A percentile compares a stretch with the other conserved stretches of the same genome.
phyloP scores from a whole-genome alignment of 2,888 invertebrate genomes.

The Pandemis corylana region DNA sequence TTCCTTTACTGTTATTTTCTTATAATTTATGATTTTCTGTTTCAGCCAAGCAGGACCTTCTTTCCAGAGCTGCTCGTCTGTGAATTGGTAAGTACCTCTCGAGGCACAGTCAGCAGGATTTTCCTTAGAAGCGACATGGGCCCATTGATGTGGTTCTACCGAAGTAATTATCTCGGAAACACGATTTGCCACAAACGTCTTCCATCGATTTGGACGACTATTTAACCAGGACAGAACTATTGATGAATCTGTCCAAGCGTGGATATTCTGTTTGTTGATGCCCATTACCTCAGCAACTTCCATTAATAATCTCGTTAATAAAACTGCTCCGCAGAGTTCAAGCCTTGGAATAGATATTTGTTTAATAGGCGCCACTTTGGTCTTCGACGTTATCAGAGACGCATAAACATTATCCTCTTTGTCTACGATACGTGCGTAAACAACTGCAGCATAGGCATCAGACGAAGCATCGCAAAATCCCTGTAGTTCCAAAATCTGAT shows the following conservation, averaged over 20 bases:
- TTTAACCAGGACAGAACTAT: no score
- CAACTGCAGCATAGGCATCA: neutral
- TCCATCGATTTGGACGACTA: neutral
- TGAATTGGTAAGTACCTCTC: neutral
- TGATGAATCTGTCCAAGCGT: no score
- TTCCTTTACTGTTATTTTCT: no score
- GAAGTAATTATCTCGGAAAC: neutral
- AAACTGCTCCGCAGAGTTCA: no score
- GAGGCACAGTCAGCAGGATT: no score
- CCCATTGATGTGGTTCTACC: neutral
- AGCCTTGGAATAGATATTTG: no score
- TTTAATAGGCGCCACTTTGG: neutral
- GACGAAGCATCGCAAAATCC: neutral
- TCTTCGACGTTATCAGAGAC: neutral
- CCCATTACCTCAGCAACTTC: no score
- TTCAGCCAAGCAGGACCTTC: no score
- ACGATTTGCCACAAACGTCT: neutral
- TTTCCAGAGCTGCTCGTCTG: neutral
- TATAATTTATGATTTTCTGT: no score
- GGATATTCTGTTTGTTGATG: no score
- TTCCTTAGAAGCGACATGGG: no score
- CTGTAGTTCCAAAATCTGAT: neutral
- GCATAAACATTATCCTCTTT: neutral
- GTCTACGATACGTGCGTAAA: neutral
- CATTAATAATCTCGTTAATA: no score